Conservation (phyloP, 2,797 vertebrate species). For the Champsocephalus esox region DNA sequence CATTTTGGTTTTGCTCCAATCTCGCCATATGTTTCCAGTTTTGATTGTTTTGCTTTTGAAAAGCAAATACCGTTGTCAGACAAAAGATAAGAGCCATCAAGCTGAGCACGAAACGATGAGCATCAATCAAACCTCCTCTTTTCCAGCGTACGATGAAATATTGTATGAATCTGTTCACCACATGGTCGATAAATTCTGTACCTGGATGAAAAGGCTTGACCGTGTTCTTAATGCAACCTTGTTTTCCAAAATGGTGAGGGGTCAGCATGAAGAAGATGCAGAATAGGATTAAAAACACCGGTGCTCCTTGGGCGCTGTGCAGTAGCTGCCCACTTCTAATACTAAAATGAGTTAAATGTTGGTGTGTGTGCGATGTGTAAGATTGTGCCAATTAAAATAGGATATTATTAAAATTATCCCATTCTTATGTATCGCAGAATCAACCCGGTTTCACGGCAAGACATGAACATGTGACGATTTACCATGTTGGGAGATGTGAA, state of each 20-base stretch:
- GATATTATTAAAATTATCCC: no score
- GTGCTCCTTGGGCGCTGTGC: background rate
- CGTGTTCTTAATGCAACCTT: conserved; percentile 27
- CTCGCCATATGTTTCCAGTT: conserved; percentile 75
- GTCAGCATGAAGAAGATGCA: conserved; percentile 16
- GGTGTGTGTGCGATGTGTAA: no score
- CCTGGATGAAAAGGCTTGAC: conserved; percentile 54
- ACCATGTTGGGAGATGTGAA: no score
- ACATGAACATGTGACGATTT: no score
- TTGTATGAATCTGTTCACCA: conserved; percentile 76
- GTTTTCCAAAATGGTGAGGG: conserved; percentile 7
- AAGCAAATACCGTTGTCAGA: conserved; percentile 63
- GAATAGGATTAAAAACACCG: conserved; percentile 17
- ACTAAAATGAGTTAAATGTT: no score
- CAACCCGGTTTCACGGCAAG: no score
- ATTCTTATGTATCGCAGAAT: background rate
- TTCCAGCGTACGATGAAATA: conserved; percentile 54
- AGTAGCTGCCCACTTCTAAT: no score
- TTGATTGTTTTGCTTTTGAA: conserved; percentile 72
- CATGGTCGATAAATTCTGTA: conserved; percentile 80
- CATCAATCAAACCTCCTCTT: conserved; percentile 77
- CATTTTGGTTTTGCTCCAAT: conserved; percentile 59
- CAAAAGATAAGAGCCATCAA: conserved; percentile 79
- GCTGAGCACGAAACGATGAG: conserved; percentile 71
- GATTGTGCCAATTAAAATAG: no score